A percentile compares a stretch with the other conserved stretches of the same genome.
Evolutionary conservation across 53 echinoderm and acorn worm genomes (phyloP).

Genomic region (Hippasteria phrygiana): DNA sequence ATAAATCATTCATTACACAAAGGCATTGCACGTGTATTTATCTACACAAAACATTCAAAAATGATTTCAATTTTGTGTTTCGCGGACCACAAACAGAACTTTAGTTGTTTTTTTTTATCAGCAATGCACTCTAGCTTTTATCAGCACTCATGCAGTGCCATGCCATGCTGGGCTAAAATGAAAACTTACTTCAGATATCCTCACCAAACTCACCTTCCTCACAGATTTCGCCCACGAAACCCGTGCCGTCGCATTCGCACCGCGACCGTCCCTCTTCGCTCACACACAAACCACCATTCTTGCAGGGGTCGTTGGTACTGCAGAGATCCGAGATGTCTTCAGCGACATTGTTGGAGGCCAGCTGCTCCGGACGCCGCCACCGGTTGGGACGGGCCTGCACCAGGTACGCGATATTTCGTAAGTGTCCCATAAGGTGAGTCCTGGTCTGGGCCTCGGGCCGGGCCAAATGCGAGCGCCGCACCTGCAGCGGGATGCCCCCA

Average conservation of each 20-base stretch:
- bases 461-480: constrained; percentile 48
- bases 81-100: too few species aligned
- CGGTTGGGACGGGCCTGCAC: constrained; percentile 75
- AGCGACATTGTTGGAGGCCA: constrained; percentile 35
- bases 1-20: background rate
- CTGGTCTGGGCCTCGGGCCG: constrained; percentile 63
- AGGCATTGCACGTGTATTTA: too few species aligned
- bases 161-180: constrained; percentile 17
- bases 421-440: constrained; percentile 72
- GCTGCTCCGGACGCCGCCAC: constrained; percentile 73
- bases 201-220: constrained; percentile 60
- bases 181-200: background rate
- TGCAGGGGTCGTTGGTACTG: constrained; percentile 81
- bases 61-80: too few species aligned
- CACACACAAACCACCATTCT: constrained; percentile 81
- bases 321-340: constrained; percentile 84
- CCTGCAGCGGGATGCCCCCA: constrained; percentile 79
- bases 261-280: constrained; percentile 67
- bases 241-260: constrained; percentile 79
- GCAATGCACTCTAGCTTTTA: too few species aligned
- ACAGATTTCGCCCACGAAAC: constrained; percentile 66
- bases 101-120: too few species aligned
- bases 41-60: too few species aligned
- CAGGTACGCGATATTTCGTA: constrained; percentile 83
- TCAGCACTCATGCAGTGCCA: background rate